Base-by-base conservation (phyloP, 2,797 vertebrate species). In the Falco novaeseelandiae region DNA sequence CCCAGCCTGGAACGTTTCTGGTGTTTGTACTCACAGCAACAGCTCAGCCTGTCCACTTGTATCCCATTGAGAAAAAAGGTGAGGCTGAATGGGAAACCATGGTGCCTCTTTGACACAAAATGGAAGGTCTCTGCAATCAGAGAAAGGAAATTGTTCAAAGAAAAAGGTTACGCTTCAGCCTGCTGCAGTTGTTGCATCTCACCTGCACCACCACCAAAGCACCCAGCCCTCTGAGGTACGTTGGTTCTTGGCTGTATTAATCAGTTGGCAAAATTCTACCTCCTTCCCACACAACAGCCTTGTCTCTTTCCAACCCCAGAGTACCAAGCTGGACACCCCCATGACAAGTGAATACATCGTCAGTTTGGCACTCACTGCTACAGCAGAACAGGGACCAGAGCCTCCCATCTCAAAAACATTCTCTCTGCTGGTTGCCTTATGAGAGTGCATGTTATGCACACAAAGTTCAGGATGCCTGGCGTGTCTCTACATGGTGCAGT, bases 11-110 rank as follows among this genome's bases (percentile, higher is more conserved):
- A 95, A 14, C 98, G 98, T 89, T 98, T 99, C 83, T 98, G 98
- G 89, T 99, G 98, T 83, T 98, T 99, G 96, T 99, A 99, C 98
- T 99, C 99, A 14, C 99, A 99, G 98, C 99, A 99, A 40, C 99
- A 99, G 97, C 99, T 99, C 88, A 99, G 96, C 48, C 99, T 98
- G 94, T 99, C 99, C 63, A 99, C 98, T 96, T 99, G 99, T 9
- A 99, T 97, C 63, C 99, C 99, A 1, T 99, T 99, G 92, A 99
- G 97, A 95, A 98, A 99, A 97, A 99, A 99, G 29, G 99, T 99
- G 96, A 99, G 98, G 96, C 99, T 99, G 98, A 99, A 99, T 2
- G 99, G 99, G 95, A 99, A 99, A 21, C 99, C 99, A 2, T 98
- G 96, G 97, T 99, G 99, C 30, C 99, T 98, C 82, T 98, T 98